Evolutionary conservation across 2,888 invertebrate species (phyloP), one percentile per base, ranked within the genome.

Genomic region (Hirtodrosophila confusa): DNA sequence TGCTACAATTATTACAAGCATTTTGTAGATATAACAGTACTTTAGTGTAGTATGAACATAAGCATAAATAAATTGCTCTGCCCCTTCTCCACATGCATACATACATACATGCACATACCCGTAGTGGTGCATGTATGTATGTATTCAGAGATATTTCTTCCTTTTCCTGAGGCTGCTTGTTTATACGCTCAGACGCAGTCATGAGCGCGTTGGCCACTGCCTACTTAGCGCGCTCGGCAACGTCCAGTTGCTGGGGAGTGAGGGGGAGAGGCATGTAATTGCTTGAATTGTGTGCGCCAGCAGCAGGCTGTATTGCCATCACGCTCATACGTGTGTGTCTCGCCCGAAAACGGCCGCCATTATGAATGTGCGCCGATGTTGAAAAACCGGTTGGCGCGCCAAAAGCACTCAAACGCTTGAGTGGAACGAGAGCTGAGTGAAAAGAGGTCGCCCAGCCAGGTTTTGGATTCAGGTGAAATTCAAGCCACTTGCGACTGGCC

Each of bases 131-230:
- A 12, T 29, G 12, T 17, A 10, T 17, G 17, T 17, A 17, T 17
- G 17, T 7, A 29, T 39, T 12, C 37, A 33, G 37, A 48, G n/a
- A 48, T 35, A 36, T 49, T 60, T 60, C 53, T 50, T 61, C 74
- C 56, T 77, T 58, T 63, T 66, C 75, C 65, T 69, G 66, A 54
- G 60, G 64, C 64, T 71, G 69, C 71, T 75, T 86, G 83, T 87
- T 84, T 80, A 77, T 78, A 86, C 78, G 86, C 70, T 69, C 63
- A 82, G 74, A 78, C 79, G 77, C 75, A 80, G 86, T 88, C 89
- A 88, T 89, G 86, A 88, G 87, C 88, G 86, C 80, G 80, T 86
- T 80, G 74, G 88, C 89, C 85, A 87, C 89, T 88, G 88, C 89
- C 89, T 84, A 78, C 67, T 61, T 65, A 67, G 63, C 74, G 71